These are phyloP conservation scores for Cichladusa arquata DNA, from an alignment of 2,113 vertebrate genomes.

Conservation along the genomic window DNA sequence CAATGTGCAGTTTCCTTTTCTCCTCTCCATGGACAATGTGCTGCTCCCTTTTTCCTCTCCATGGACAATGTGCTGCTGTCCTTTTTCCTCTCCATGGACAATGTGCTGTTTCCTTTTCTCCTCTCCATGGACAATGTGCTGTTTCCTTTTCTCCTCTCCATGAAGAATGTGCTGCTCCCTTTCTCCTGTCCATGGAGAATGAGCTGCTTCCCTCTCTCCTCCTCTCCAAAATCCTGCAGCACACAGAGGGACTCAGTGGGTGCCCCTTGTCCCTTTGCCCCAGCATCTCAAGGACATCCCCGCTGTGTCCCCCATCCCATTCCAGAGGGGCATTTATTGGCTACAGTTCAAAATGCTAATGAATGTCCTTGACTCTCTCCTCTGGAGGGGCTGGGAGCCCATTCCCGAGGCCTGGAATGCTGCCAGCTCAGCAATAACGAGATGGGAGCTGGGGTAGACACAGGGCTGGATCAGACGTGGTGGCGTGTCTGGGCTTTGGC, in stretches of 20 bases:
- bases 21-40: no score
- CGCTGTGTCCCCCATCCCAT: not conserved
- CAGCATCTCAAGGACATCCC: slow-evolving; percentile 31
- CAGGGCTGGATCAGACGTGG: slow-evolving; percentile 4
- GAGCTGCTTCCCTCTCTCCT: not conserved
- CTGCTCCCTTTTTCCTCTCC: not conserved
- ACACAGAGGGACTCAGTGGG: not conserved
- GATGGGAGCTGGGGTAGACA: slow-evolving; percentile 16
- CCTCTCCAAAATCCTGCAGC: not conserved
- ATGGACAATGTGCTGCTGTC: not conserved
- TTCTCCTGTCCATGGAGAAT: not conserved
- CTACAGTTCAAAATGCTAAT: slow-evolving; percentile 60
- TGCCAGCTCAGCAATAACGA: slow-evolving; percentile 15
- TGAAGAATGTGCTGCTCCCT: not conserved
- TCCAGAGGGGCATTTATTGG: slow-evolving; percentile 42
- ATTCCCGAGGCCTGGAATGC: slow-evolving; percentile 45
- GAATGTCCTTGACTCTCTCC: slow-evolving; percentile 77
- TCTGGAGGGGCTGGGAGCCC: slow-evolving; percentile 72
- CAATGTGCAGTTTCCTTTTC: no score
- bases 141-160: no score
- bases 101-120: no score
- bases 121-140: not conserved
- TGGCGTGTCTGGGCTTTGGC: slow-evolving; percentile 33
- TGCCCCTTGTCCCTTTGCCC: not conserved
- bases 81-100: not conserved